These are phyloP conservation scores for Drosophila hydei DNA, from an alignment of 1,140 invertebrate species.

Conservation along the genomic window DNA sequence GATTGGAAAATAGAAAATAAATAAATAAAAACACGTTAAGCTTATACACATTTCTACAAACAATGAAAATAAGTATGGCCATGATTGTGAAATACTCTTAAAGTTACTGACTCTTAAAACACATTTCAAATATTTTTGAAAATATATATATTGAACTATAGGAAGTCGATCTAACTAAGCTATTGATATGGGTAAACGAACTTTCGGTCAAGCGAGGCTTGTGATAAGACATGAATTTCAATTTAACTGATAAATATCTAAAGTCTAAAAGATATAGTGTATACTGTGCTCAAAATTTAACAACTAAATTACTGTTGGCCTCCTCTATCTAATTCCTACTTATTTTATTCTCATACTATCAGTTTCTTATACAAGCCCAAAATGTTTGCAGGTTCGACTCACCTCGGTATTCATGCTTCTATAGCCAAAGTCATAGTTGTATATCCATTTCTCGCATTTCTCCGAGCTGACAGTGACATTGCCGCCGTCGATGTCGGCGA, in stretches of 20 bases:
- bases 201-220: too few species aligned
- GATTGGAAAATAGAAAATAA: slow-evolving; percentile 25
- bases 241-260: too few species aligned
- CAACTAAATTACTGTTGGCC: too few species aligned
- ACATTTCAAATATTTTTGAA: neutral
- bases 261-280: too few species aligned
- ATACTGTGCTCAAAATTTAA: too few species aligned
- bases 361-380: too few species aligned
- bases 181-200: too few species aligned
- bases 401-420: slow-evolving; percentile 86
- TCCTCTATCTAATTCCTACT: too few species aligned
- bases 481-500: slow-evolving; percentile 54
- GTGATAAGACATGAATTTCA: too few species aligned
- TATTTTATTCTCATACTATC: too few species aligned
- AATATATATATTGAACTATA: too few species aligned
- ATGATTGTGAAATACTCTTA: neutral
- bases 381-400: slow-evolving; percentile 29
- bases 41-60: neutral
- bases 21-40: neutral
- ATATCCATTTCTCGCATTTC: slow-evolving; percentile 84
- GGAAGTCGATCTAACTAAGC: too few species aligned
- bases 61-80: neutral
- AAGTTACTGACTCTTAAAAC: neutral
- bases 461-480: slow-evolving; percentile 69
- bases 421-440: slow-evolving; percentile 85